Evolutionary conservation across 2,888 invertebrate genomes (phyloP).

Genomic region (Cheilosia soror): DNA sequence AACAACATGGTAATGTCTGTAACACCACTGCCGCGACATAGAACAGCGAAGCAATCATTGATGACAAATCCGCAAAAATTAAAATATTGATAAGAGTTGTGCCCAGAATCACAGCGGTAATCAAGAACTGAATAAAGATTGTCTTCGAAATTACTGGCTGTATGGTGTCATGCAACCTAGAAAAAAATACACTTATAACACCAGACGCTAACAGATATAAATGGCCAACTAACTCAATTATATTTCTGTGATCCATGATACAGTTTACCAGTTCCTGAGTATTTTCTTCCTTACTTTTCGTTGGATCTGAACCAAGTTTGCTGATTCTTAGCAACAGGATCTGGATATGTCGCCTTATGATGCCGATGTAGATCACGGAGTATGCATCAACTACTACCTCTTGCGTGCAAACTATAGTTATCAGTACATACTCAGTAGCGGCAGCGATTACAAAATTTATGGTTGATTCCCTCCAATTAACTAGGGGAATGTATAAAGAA

Average conservation of each 20-base stretch:
- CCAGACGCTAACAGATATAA: too few relatives aligned
- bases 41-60: slow-evolving; percentile 68
- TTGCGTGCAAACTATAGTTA: slow-evolving; percentile 70
- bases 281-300: slow-evolving; percentile 13
- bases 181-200: too few relatives aligned
- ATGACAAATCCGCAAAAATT: slow-evolving; percentile 75
- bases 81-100: slow-evolving; percentile 76
- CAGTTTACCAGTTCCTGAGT: too few relatives aligned
- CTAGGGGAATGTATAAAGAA: slow-evolving; percentile 67
- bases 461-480: slow-evolving; percentile 63
- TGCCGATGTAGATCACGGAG: slow-evolving; percentile 73
- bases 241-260: slow-evolving; percentile 75
- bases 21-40: slow-evolving; percentile 73
- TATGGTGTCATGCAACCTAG: slow-evolving; percentile 47
- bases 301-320: slow-evolving; percentile 68
- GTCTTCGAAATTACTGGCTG: slow-evolving; percentile 75
- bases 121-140: slow-evolving; percentile 76
- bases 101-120: slow-evolving; percentile 75
- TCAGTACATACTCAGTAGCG: slow-evolving; percentile 67
- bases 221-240: slow-evolving; percentile 28
- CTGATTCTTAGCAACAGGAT: slow-evolving; percentile 65
- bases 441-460: slow-evolving; percentile 36
- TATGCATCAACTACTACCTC: slow-evolving; percentile 75
- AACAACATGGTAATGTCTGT: slow-evolving; percentile 76
- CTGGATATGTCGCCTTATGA: slow-evolving; percentile 69